Evolutionary conservation across 2,113 vertebrate species (phyloP), one percentile per base, ranked within the genome.

Genomic region (Speoplatyrhinus poulsoni): DNA sequence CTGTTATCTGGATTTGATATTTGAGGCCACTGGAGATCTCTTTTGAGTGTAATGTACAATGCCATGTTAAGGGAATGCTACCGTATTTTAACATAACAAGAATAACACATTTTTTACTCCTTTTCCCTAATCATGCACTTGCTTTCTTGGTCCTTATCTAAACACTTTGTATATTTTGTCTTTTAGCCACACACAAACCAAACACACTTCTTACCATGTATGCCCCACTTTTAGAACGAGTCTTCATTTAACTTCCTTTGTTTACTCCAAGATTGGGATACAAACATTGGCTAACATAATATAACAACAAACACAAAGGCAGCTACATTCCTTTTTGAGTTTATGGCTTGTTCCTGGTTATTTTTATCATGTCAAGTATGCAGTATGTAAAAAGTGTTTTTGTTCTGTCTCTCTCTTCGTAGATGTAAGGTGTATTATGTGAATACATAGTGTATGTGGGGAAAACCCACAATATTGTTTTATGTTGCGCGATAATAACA

Each of bases 371-470:
- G 89, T 93, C 89, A 91, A 93, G 88, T 92, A 94, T 93, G 93
- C 92, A 94, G 92, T 94, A 93, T 94, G 93, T 94, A 91, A 90
- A 87, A 90, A 85, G 86, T 91, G 90, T 92, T 93, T 90, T 92
- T 91, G 87, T 92, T 92, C 81, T 84, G 89, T 92, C 91, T 91
- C 90, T 92, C 91, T 93, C 91, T 92, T 92, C 91, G 93, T 94
- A 94, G 92, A 90, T 93, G 93, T 94, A 89, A 91, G 91, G 92
- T 94, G 92, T 93, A 92, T 92, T 88, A 93, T 93, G 93, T 94
- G 92, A 94, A 94, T 93, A 93, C 90, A 94, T 94, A 93, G 92
- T 91, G 92, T 94, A 93, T 92, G 92, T 93, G 93, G 91, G 89
- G 62, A 88, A 78, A 88, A 60, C 65, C 92, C 92, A 93, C 92